Percentiles rank a stretch among this genome's conserved stretches.
Conservation (phyloP, 2,113 vertebrate species). For the Petrocephalus microphthalmus region DNA sequence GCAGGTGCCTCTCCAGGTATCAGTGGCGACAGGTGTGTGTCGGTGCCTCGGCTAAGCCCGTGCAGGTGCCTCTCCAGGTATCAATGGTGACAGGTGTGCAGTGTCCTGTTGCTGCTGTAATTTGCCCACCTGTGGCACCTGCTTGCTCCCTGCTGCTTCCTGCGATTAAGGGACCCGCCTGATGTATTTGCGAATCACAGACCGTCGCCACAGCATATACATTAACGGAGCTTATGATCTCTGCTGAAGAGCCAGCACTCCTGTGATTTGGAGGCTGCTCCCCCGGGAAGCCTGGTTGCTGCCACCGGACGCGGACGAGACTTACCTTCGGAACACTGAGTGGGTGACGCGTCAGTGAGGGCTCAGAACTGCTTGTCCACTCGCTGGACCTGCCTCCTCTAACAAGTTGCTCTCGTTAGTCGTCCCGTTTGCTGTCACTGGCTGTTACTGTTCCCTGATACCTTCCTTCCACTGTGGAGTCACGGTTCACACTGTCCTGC, state of each 20-base stretch:
- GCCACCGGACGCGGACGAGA: not conserved
- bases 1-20: not conserved
- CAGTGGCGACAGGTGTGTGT: not conserved
- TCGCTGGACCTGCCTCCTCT: not conserved
- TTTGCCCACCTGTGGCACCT: not conserved
- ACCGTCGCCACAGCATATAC: not conserved
- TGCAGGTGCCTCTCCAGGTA: not conserved
- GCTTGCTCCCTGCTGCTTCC: no score
- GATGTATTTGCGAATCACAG: not conserved
- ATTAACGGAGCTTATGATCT: not conserved
- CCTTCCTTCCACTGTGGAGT: conserved; percentile 1
- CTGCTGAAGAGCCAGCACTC: not conserved
- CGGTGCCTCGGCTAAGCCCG: not conserved
- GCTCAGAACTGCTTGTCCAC: not conserved
- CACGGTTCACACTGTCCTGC: not conserved
- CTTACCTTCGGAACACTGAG: conserved; percentile 3
- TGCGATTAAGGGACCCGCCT: not conserved
- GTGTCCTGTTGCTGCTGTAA: not conserved
- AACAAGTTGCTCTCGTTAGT: not conserved
- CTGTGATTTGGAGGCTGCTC: not conserved
- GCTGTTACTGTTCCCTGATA: not conserved
- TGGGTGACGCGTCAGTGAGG: not conserved
- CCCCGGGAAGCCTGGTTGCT: not conserved
- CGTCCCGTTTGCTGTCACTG: not conserved
- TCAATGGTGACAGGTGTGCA: not conserved